phyloP scores from a whole-genome alignment of 1,140 invertebrate genomes.

The Drosophila sproati region DNA sequence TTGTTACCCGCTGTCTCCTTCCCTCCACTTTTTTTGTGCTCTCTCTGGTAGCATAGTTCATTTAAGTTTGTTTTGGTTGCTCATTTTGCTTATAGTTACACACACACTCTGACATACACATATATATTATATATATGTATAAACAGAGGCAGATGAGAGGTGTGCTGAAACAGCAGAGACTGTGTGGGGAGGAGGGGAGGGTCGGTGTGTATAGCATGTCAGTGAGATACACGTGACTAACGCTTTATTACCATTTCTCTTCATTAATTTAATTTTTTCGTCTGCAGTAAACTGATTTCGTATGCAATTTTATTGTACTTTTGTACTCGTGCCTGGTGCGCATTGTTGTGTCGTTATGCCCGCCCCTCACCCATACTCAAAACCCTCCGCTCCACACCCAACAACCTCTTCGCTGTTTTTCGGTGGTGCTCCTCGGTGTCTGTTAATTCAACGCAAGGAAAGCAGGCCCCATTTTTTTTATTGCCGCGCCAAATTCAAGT shows the following conservation, averaged over 20 bases:
- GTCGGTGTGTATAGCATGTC: slow-evolving; percentile 24
- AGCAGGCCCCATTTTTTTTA: slow-evolving; percentile 67
- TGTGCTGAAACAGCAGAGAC: background rate
- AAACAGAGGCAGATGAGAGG: background rate
- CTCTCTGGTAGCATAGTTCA: slow-evolving; percentile 34
- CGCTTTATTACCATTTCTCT: slow-evolving; percentile 82
- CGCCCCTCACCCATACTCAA: background rate
- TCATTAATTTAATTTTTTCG: slow-evolving; percentile 82
- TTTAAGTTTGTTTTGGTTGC: slow-evolving; percentile 32
- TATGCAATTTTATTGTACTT: slow-evolving; percentile 82
- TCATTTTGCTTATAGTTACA: slow-evolving; percentile 22
- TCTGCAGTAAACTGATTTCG: slow-evolving; percentile 82
- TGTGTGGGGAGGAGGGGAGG: background rate
- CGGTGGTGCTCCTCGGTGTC: slow-evolving; percentile 48
- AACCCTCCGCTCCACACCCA: background rate
- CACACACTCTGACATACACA: background rate
- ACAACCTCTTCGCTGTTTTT: slow-evolving; percentile 22
- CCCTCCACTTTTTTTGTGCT: background rate
- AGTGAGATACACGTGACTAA: slow-evolving; percentile 72
- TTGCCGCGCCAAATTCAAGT: slow-evolving; percentile 79
- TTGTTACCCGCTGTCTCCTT: too few species aligned
- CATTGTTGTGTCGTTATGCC: slow-evolving; percentile 74
- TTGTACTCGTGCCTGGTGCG: slow-evolving; percentile 79
- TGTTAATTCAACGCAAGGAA: slow-evolving; percentile 50
- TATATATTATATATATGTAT: too few species aligned